phyloP scores from a whole-genome alignment of 2,797 vertebrate species.

The Prionace glauca region DNA sequence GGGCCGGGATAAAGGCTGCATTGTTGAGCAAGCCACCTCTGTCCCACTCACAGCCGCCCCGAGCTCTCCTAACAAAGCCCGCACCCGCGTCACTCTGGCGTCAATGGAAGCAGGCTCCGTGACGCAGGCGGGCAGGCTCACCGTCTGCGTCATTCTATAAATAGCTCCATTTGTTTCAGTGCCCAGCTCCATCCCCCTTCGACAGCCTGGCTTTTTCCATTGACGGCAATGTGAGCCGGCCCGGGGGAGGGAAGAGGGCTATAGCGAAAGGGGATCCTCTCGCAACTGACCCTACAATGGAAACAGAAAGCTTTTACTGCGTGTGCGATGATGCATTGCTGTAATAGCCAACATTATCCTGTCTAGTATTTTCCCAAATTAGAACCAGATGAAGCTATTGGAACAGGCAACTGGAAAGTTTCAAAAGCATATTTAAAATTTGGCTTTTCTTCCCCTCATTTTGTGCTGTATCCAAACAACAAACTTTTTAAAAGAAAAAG shows the following conservation, averaged over 20 bases:
- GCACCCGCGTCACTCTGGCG: constrained; percentile 6
- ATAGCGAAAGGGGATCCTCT: background rate
- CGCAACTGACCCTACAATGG: background rate
- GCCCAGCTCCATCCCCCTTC: too few relatives aligned
- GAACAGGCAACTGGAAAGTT: background rate
- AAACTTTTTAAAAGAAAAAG: background rate
- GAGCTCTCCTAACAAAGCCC: background rate
- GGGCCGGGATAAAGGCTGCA: background rate
- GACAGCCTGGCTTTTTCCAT: constrained; percentile 18
- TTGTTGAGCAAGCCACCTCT: background rate
- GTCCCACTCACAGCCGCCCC: background rate
- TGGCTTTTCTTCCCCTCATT: background rate
- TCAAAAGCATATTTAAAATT: background rate
- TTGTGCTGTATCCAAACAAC: background rate
- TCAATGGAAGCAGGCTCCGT: background rate
- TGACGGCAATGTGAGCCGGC: background rate
- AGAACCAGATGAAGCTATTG: background rate
- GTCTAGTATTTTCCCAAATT: background rate
- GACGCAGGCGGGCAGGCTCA: background rate
- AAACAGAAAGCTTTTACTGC: background rate
- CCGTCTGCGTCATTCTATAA: constrained; percentile 34
- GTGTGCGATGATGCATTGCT: background rate
- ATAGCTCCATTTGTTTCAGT: background rate
- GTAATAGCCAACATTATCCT: background rate
- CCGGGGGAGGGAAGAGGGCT: too few relatives aligned